A percentile compares a stretch with the other conserved stretches of the same genome.
Evolutionary conservation across 2,888 invertebrate species (phyloP).

Genomic region (Pycnomerus fuliginosus): DNA sequence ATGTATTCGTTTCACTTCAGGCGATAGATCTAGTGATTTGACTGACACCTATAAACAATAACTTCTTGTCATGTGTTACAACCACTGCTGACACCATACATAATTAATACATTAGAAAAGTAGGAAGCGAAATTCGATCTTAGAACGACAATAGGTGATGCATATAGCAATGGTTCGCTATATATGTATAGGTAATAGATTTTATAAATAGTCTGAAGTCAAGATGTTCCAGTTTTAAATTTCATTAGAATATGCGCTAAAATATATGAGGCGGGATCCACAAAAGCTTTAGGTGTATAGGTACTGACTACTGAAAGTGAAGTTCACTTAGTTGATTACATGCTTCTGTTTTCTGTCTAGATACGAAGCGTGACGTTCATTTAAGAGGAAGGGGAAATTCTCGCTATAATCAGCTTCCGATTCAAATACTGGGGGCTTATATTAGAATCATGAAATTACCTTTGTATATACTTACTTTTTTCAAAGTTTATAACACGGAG

Average conservation of each 20-base stretch:
- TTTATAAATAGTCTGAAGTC: too few relatives aligned
- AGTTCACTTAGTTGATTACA: conserved; percentile 38
- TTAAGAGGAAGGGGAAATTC: conserved; percentile 30
- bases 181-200: too few relatives aligned
- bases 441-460: conserved; percentile 23
- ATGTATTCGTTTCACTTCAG: conserved; percentile 16
- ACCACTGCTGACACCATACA: background rate
- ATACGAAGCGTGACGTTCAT: conserved; percentile 35
- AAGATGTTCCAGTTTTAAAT: too few relatives aligned
- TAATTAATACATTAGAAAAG: conserved; percentile 6
- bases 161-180: too few relatives aligned
- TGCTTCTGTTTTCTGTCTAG: conserved; percentile 39
- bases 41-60: conserved; percentile 26
- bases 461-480: conserved; percentile 17
- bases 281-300: conserved; percentile 11
- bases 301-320: conserved; percentile 21
- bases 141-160: too few relatives aligned
- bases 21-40: conserved; percentile 23
- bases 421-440: conserved; percentile 19
- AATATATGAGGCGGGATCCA: conserved; percentile 3
- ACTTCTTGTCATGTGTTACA: conserved; percentile 14
- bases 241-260: too few relatives aligned
- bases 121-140: too few relatives aligned
- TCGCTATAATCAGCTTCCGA: conserved; percentile 24
- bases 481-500: conserved; percentile 20